Conservation (phyloP, 2,888 invertebrate genomes). For the Syrphus vitripennis region DNA sequence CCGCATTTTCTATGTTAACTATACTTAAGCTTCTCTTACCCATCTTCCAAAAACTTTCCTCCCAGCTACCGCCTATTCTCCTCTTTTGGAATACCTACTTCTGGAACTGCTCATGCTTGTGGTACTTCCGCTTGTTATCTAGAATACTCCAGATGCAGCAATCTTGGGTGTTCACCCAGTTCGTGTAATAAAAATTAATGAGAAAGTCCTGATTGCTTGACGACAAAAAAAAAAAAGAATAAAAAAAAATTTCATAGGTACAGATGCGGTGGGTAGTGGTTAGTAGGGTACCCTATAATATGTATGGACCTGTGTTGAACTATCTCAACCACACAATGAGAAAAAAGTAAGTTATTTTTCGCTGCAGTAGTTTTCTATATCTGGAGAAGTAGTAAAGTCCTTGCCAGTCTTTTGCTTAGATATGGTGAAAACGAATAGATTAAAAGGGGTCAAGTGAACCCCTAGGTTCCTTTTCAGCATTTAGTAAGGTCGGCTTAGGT, state of each 20-base stretch:
- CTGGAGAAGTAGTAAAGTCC: constrained; percentile 8
- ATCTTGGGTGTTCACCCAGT: constrained; percentile 44
- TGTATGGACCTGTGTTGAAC: constrained; percentile 3
- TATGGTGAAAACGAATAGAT: constrained; percentile 41
- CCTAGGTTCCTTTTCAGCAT: constrained; percentile 3
- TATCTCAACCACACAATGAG: constrained; percentile 25
- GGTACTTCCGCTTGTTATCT: constrained; percentile 50
- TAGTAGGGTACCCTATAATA: not conserved
- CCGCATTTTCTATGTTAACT: constrained; percentile 47
- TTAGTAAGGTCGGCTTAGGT: not conserved
- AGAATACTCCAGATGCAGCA: constrained; percentile 47
- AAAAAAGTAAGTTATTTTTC: constrained; percentile 47
- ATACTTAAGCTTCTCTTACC: constrained; percentile 3
- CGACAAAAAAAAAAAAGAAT: constrained; percentile 9
- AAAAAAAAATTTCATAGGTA: not conserved
- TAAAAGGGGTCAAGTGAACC: constrained; percentile 55
- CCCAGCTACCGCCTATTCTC: not conserved
- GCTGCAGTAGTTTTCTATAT: constrained; percentile 27
- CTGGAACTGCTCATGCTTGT: constrained; percentile 16
- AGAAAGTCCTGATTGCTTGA: constrained; percentile 50
- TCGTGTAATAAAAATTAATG: constrained; percentile 63
- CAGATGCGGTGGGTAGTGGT: not conserved
- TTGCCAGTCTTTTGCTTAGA: not conserved
- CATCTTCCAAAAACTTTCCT: too few relatives aligned
- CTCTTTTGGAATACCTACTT: not conserved